Base-by-base conservation (phyloP, 1,140 invertebrate genomes). In the Bombus terrestris region DNA sequence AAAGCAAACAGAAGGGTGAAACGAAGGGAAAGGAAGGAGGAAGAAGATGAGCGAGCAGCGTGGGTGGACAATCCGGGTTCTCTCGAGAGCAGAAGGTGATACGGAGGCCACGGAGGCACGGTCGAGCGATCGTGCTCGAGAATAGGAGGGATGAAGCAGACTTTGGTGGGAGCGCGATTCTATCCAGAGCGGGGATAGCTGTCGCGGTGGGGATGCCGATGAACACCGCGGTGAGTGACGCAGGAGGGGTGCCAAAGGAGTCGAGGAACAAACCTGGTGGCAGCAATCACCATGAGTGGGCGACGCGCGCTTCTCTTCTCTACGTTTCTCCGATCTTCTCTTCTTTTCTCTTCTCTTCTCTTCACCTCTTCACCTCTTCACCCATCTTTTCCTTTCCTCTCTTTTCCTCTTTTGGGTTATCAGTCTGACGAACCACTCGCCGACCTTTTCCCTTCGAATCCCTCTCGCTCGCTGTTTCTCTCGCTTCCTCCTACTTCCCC, bases 281-380 rank as follows among this genome's bases (percentile, higher is more conserved):
- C 89, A 90, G 92, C 92, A 93, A 93, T 94, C 93, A 93, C 90
- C 88, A 90, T 93, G 93, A 94, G 94, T 94, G 92, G 92, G 93
- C 93, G 93, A 94, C 93, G 93, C 91, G 92, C 93, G 92, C 91
- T 94, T 92, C 92, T 92, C 87, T 85, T 89, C 85, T 85, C 91
- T 66, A 68, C 84, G 85, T 72, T 53, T 69, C 37, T 62, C 41
- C 37, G 39, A 18, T 91, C 91, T 93, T 92, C 93, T 93, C 90
- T 87, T 53, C 84, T 81, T 47, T 57, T 39, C 37, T 37, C 37
- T 37, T 35, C 69, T 39, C 62, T 64, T 62, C 84, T 59, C 69
- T 72, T 53, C 83, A 78, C 47, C 87, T 57, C 66, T 80, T 64
- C 71, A 37, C 18, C n/a, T 28, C 68, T 28, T 9, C 15, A 3